Evolutionary conservation across 2,888 invertebrate species (phyloP).

Genomic region (Campoplex capitator): DNA sequence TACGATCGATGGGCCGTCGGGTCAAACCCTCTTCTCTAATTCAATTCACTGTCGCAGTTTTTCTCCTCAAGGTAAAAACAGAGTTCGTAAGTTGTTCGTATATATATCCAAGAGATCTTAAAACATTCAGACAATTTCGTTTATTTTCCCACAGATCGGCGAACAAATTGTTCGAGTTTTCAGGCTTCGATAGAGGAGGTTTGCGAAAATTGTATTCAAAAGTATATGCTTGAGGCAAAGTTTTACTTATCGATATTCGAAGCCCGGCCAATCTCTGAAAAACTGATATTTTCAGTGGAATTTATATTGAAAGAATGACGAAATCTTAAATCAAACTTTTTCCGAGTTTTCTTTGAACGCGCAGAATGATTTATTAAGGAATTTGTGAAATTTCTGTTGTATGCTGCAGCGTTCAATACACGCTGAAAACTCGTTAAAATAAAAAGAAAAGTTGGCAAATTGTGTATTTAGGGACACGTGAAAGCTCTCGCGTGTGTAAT

Average conservation of each 20-base stretch:
- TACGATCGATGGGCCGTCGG: constrained; percentile 60
- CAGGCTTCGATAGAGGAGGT: not conserved
- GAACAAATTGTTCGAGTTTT: not conserved
- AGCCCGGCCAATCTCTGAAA: not conserved
- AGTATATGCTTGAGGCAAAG: no score
- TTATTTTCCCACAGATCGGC: not conserved
- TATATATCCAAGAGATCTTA: not conserved
- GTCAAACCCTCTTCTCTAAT: constrained; percentile 47
- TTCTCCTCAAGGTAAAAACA: constrained; percentile 26
- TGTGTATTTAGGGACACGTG: constrained; percentile 4
- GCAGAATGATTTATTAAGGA: not conserved
- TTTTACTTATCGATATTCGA: not conserved
- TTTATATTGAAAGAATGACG: not conserved
- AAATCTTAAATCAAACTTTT: not conserved
- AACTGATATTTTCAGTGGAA: not conserved
- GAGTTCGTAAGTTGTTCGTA: not conserved
- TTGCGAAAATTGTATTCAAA: no score
- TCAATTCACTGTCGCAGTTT: constrained; percentile 32
- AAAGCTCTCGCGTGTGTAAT: not conserved
- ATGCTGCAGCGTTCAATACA: not conserved
- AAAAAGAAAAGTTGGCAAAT: not conserved
- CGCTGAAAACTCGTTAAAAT: not conserved
- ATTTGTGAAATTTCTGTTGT: not conserved
- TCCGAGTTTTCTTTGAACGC: not conserved
- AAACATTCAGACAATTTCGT: not conserved